phyloP scores from a whole-genome alignment of 2,888 invertebrate species.

The Lithophane semibrunnea region DNA sequence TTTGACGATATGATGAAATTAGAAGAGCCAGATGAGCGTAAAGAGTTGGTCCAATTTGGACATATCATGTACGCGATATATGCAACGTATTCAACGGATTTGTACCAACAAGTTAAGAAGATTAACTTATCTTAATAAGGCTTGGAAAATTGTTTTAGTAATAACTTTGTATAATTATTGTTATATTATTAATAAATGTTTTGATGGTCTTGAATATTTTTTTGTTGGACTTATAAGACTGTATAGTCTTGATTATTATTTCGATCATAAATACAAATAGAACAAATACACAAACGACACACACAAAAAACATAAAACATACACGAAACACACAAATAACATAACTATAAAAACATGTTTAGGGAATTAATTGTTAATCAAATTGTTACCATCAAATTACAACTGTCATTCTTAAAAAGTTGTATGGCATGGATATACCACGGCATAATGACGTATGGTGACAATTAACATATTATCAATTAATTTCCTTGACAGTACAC shows the following conservation, averaged over 20 bases:
- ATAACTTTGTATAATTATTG: neutral
- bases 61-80: neutral
- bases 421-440: too few species aligned
- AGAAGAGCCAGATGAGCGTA: too few species aligned
- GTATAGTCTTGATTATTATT: neutral
- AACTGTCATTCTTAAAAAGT: too few species aligned
- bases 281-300: too few species aligned
- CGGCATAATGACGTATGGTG: too few species aligned
- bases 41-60: fast-evolving
- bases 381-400: too few species aligned
- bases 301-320: too few species aligned
- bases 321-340: too few species aligned
- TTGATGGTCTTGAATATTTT: neutral
- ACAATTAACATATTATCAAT: too few species aligned
- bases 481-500: too few species aligned
- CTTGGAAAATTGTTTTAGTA: neutral
- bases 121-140: neutral
- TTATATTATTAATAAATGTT: neutral
- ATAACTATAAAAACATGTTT: too few species aligned
- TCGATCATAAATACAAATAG: neutral
- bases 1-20: neutral
- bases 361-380: too few species aligned
- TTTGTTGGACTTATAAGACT: neutral
- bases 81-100: neutral
- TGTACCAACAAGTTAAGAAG: neutral